These are phyloP conservation scores for Protosalanx chinensis DNA, from an alignment of 2,797 vertebrate species.

Conservation along the genomic window DNA sequence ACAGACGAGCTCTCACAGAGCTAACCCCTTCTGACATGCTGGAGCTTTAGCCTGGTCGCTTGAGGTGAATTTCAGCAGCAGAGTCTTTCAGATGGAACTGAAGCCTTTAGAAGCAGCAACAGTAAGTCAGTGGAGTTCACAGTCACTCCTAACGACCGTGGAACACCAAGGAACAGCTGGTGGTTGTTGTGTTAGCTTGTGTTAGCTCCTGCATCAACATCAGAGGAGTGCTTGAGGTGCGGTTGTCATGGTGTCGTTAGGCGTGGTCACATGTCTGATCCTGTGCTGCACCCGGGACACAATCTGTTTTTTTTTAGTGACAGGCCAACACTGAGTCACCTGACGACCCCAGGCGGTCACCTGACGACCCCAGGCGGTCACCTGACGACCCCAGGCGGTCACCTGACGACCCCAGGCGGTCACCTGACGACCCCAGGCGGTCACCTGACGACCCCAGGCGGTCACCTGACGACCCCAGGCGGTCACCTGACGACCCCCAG, in stretches of 20 bases:
- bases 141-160: background rate
- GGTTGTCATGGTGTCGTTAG: background rate
- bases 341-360: background rate
- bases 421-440: too few relatives aligned
- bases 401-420: background rate
- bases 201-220: background rate
- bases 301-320: conserved; percentile 28
- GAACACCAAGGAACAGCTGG: background rate
- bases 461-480: too few relatives aligned
- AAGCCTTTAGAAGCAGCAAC: background rate
- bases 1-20: conserved; percentile 19
- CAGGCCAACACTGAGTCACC: conserved; percentile 5
- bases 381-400: too few relatives aligned
- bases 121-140: background rate
- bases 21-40: conserved; percentile 44
- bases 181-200: background rate
- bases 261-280: conserved; percentile 35
- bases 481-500: too few relatives aligned
- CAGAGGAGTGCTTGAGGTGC: too few relatives aligned
- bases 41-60: conserved; percentile 25
- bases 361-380: too few relatives aligned
- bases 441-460: background rate
- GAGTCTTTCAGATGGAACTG: too few relatives aligned
- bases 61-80: conserved; percentile 12
- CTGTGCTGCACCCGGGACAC: conserved; percentile 52